These are phyloP conservation scores for Syndactyla subalaris DNA, from an alignment of 2,797 vertebrate genomes.

Conservation along the genomic window DNA sequence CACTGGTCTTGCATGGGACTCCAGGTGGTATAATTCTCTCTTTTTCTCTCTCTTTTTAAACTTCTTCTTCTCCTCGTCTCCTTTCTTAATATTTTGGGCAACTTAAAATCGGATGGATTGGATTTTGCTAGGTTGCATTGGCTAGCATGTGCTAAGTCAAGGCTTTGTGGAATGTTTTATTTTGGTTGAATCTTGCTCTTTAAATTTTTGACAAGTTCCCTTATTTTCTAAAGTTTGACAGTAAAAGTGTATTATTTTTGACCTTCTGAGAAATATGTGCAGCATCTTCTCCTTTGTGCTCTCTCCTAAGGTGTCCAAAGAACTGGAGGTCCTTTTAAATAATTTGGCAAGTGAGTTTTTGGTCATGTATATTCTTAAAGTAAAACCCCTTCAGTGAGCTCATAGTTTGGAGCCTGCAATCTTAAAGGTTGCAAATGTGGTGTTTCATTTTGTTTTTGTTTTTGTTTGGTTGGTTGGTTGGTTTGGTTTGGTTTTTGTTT, in stretches of 20 bases:
- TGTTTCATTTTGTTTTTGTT: too few relatives aligned
- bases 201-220: not conserved
- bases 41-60: not conserved
- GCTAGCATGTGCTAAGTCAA: not conserved
- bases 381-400: not conserved
- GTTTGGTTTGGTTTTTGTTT: too few relatives aligned
- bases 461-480: too few relatives aligned
- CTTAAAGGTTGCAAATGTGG: not conserved
- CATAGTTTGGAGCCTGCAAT: not conserved
- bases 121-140: not conserved
- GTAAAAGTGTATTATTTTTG: not conserved
- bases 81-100: not conserved
- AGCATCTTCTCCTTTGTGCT: not conserved
- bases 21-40: not conserved
- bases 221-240: not conserved
- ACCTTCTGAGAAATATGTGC: not conserved
- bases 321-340: not conserved
- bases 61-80: not conserved
- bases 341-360: not conserved
- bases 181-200: not conserved
- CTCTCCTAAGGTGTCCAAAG: not conserved
- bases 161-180: not conserved
- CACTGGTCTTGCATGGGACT: not conserved
- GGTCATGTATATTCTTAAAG: not conserved
- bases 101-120: not conserved